Evolutionary conservation across 2,113 vertebrate genomes (phyloP).

Genomic region (Rhegmatorhina hoffmannsi): DNA sequence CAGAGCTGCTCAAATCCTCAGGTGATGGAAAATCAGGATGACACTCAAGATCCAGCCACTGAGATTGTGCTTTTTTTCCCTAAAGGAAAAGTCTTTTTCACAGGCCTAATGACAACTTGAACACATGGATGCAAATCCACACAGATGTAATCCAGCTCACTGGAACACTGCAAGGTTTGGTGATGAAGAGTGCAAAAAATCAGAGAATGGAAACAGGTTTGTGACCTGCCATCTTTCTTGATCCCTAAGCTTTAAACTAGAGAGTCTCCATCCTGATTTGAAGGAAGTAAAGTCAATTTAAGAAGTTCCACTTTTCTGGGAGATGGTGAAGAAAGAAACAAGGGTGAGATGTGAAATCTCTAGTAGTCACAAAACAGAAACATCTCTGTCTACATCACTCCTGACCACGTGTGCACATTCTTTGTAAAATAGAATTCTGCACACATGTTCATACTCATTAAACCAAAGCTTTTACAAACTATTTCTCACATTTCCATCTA

Average conservation of each 20-base stretch:
- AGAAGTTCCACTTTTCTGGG: background rate
- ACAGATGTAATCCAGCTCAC: background rate
- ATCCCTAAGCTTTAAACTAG: background rate
- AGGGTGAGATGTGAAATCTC: background rate
- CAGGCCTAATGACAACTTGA: rapidly evolving
- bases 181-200: background rate
- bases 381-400: background rate
- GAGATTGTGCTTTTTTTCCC: background rate
- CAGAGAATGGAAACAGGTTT: background rate
- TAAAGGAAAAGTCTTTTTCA: background rate
- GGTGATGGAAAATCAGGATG: conserved; percentile 37
- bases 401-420: background rate
- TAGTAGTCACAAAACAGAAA: background rate
- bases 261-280: background rate
- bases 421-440: background rate
- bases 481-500: background rate
- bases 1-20: background rate
- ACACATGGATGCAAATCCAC: background rate
- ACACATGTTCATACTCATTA: background rate
- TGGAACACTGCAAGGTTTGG: background rate
- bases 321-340: background rate
- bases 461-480: background rate
- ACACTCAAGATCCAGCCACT: background rate
- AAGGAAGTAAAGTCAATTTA: background rate
- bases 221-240: background rate